Conservation (phyloP, 2,797 vertebrate genomes). For the Chelidonichthys spinosus region DNA sequence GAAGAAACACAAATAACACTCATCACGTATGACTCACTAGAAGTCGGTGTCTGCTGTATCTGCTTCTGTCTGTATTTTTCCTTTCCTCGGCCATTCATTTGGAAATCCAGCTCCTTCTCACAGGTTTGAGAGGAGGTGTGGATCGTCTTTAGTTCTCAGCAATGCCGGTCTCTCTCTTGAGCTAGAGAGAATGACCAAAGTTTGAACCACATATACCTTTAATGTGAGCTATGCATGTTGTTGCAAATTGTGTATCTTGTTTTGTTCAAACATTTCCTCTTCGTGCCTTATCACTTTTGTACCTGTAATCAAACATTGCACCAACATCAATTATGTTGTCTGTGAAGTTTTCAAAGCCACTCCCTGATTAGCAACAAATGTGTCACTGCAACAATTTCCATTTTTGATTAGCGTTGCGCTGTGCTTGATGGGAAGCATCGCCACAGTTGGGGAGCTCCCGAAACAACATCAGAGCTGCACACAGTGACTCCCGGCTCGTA, state of each 20-base stretch:
- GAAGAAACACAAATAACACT: too few species aligned
- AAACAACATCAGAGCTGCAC: conserved; percentile 25
- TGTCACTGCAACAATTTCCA: conserved; percentile 34
- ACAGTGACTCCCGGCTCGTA: conserved; percentile 9
- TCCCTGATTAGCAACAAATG: conserved; percentile 13
- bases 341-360: conserved; percentile 4
- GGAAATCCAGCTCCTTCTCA: too few species aligned
- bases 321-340: background rate
- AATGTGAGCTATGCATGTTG: background rate
- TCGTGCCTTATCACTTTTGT: background rate
- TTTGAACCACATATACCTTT: background rate
- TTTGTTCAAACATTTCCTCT: background rate
- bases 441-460: conserved; percentile 16
- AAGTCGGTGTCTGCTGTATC: too few species aligned
- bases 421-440: conserved; percentile 23
- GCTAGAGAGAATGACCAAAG: too few species aligned
- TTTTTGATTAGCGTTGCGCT: conserved; percentile 38
- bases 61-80: too few species aligned
- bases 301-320: background rate
- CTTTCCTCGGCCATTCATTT: too few species aligned
- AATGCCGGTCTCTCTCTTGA: too few species aligned
- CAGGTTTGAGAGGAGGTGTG: too few species aligned
- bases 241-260: background rate
- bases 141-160: too few species aligned
- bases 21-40: too few species aligned